These are phyloP conservation scores for Patella pellucida DNA, from an alignment of 2,888 invertebrate genomes.

Conservation along the genomic window DNA sequence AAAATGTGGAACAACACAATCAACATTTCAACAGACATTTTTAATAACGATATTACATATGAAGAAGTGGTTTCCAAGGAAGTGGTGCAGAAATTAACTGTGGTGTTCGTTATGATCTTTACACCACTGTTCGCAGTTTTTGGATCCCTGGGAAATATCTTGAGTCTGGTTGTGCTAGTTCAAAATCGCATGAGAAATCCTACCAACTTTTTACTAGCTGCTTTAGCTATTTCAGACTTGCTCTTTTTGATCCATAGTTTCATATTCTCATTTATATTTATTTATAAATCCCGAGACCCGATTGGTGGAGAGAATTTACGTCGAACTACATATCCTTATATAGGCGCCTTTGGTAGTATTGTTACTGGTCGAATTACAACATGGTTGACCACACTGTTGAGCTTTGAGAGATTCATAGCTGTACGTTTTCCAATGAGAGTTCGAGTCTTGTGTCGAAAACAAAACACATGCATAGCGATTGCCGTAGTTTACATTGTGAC, in stretches of 20 bases:
- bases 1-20: no score
- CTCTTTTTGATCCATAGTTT: slow-evolving; percentile 53
- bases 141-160: slow-evolving; percentile 54
- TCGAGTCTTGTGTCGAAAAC: slow-evolving; percentile 50
- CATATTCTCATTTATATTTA: slow-evolving; percentile 46
- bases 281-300: slow-evolving; percentile 44
- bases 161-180: slow-evolving; percentile 54
- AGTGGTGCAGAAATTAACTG: slow-evolving; percentile 36
- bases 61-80: slow-evolving; percentile 32
- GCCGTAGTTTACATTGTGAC: slow-evolving; percentile 49
- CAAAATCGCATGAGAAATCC: slow-evolving; percentile 55
- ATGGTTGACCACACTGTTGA: slow-evolving; percentile 52
- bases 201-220: slow-evolving; percentile 54
- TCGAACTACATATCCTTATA: slow-evolving; percentile 46
- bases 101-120: slow-evolving; percentile 50
- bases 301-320: slow-evolving; percentile 41
- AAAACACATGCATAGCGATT: slow-evolving; percentile 48
- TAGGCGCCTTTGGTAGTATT: slow-evolving; percentile 58
- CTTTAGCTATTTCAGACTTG: slow-evolving; percentile 56
- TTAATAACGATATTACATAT: not conserved
- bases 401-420: slow-evolving; percentile 59
- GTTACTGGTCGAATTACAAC: slow-evolving; percentile 59
- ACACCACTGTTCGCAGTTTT: slow-evolving; percentile 51
- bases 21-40: no score
- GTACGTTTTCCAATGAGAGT: slow-evolving; percentile 61